Conservation (phyloP, 1,140 invertebrate genomes). For the Lordiphosa clarofinis region DNA sequence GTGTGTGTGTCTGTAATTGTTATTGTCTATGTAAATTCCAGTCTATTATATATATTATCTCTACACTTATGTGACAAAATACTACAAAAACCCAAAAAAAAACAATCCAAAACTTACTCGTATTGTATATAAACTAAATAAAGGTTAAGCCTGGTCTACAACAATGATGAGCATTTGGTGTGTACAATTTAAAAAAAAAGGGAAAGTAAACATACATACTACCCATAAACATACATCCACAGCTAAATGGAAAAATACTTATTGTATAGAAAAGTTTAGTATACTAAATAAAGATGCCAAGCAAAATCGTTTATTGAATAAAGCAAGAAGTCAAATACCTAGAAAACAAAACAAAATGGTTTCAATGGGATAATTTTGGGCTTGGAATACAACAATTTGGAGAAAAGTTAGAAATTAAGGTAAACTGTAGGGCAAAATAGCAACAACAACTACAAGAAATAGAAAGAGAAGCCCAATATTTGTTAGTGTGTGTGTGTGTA, state of each 20-base stretch:
- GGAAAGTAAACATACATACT: conserved; percentile 16
- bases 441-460: too few relatives aligned
- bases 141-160: conserved; percentile 30
- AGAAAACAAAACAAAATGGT: not conserved
- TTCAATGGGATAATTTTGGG: not conserved
- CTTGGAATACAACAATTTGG: too few relatives aligned
- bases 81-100: conserved; percentile 25
- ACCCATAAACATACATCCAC: not conserved
- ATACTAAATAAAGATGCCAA: conserved; percentile 30
- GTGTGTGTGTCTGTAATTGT: conserved; percentile 50
- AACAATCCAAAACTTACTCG: conserved; percentile 23
- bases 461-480: too few relatives aligned
- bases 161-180: conserved; percentile 63
- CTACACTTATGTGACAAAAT: conserved; percentile 32
- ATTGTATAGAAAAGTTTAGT: conserved; percentile 15
- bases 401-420: too few relatives aligned
- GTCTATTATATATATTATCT: conserved; percentile 37
- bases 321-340: conserved; percentile 25
- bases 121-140: conserved; percentile 35
- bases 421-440: too few relatives aligned
- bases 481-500: too few relatives aligned
- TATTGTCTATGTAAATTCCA: conserved; percentile 21
- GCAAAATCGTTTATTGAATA: conserved; percentile 53
- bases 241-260: conserved; percentile 22
- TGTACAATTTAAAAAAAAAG: conserved; percentile 54